phyloP scores from a whole-genome alignment of 2,113 vertebrate genomes.

The Dissostichus mawsoni region DNA sequence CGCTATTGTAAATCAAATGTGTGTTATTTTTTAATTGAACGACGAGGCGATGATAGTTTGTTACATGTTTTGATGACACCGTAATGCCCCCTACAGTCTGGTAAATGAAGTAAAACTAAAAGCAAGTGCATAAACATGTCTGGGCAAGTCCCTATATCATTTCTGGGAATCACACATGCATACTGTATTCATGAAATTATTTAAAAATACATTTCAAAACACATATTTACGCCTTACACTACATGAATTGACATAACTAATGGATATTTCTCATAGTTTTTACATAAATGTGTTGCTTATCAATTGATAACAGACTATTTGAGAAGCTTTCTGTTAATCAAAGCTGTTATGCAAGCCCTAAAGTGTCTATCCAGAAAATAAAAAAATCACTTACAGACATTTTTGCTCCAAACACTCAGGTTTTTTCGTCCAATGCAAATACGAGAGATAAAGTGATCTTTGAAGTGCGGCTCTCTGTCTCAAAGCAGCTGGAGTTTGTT shows the following conservation, averaged over 20 bases:
- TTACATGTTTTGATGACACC: neutral
- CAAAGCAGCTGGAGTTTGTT: neutral
- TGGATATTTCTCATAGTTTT: neutral
- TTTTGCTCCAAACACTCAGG: neutral
- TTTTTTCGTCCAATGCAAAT: constrained; percentile 10
- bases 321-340: neutral
- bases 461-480: neutral
- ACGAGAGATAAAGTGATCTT: neutral
- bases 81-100: constrained; percentile 40
- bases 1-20: no score
- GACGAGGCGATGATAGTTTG: neutral
- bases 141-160: constrained; percentile 51
- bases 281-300: neutral
- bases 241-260: neutral
- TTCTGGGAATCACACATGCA: neutral
- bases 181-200: accelerated
- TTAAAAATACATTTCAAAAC: neutral
- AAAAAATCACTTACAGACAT: constrained; percentile 61
- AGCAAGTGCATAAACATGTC: constrained; percentile 49
- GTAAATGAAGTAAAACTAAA: neutral
- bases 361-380: neutral
- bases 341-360: neutral
- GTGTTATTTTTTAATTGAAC: no score
- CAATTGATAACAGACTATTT: neutral
- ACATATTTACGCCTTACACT: neutral